Percentiles rank a stretch among this genome's conserved stretches.
Conservation (phyloP, 2,113 vertebrate genomes). For the Podilymbus podiceps region DNA sequence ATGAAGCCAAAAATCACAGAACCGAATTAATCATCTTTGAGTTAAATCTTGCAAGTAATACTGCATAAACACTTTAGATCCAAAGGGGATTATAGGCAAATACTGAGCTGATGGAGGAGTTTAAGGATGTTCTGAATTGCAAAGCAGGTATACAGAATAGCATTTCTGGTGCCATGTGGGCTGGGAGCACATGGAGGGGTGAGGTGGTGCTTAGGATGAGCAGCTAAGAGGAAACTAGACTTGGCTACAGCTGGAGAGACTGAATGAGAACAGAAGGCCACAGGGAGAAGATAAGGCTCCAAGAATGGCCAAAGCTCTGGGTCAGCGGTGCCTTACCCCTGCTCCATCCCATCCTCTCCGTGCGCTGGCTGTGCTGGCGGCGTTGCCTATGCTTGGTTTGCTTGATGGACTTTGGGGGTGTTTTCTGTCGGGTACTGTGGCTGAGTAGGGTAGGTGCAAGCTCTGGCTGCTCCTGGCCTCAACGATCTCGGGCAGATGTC, state of each 20-base stretch:
- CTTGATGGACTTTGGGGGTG: not conserved
- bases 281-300: not conserved
- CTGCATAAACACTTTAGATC: constrained; percentile 40
- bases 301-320: not conserved
- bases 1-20: constrained; percentile 21
- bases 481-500: rapidly evolving
- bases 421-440: not conserved
- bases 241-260: not conserved
- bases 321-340: not conserved
- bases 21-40: constrained; percentile 31
- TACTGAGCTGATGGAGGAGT: constrained; percentile 20
- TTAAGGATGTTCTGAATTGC: constrained; percentile 42
- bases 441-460: not conserved
- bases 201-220: not conserved
- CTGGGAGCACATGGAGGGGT: not conserved
- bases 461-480: not conserved
- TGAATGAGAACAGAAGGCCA: not conserved
- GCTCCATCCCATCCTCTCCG: rapidly evolving
- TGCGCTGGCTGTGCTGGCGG: not conserved
- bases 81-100: constrained; percentile 44
- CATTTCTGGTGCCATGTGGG: not conserved
- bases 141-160: constrained; percentile 26
- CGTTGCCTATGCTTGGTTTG: not conserved
- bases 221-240: not conserved
- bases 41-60: constrained; percentile 60